Conservation (phyloP, 2,113 vertebrate species). For the Falco punctatus region DNA sequence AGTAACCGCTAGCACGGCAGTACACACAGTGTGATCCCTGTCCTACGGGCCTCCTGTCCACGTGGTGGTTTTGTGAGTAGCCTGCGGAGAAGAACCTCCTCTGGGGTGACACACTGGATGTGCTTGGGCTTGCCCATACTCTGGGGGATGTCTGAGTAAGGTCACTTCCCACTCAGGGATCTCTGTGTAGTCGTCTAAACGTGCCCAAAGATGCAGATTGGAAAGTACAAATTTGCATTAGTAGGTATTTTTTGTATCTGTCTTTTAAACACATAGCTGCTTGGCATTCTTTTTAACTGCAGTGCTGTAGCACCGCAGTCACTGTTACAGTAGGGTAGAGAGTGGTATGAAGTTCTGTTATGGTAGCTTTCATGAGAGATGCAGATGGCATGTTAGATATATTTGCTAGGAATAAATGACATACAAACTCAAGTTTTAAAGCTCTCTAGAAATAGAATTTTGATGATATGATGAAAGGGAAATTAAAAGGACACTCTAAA, state of each 20-base stretch:
- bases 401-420: neutral
- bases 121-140: neutral
- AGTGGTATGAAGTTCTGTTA: neutral
- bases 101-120: neutral
- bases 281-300: neutral
- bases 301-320: neutral
- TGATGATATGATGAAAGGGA: neutral
- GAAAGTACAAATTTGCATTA: neutral
- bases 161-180: neutral
- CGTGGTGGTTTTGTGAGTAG: rapidly evolving
- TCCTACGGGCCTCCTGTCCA: neutral
- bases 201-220: neutral
- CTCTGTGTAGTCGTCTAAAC: neutral
- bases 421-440: neutral
- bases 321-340: neutral
- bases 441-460: neutral
- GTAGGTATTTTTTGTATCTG: neutral
- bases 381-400: neutral
- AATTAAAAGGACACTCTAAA: neutral
- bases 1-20: rapidly evolving
- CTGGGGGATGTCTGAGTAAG: rapidly evolving
- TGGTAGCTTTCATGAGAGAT: neutral
- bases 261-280: neutral
- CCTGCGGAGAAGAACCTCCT: rapidly evolving
- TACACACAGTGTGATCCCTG: neutral